A percentile compares a stretch with the other conserved stretches of the same genome.
Evolutionary conservation across 2,113 vertebrate genomes (phyloP).

Genomic region (Phaethon lepturus): DNA sequence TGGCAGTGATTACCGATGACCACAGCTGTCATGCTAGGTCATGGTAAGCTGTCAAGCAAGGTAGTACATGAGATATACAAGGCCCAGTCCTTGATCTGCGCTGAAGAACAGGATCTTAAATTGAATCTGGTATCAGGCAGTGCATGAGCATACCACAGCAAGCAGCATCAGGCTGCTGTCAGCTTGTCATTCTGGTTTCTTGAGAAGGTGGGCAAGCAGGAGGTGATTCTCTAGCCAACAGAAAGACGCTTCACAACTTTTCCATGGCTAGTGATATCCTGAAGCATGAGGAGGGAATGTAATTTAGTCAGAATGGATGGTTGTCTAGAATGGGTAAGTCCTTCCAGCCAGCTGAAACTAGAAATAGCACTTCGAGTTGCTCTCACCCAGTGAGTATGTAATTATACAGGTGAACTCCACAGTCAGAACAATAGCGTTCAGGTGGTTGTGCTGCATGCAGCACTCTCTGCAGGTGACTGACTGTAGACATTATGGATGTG

Average conservation of each 20-base stretch:
- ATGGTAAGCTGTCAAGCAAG: slow-evolving; percentile 69
- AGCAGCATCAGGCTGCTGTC: not conserved
- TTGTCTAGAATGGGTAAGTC: not conserved
- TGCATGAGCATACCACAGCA: not conserved
- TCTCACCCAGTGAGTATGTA: not conserved
- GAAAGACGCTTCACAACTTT: not conserved
- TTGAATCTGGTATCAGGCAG: not conserved
- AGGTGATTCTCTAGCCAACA: not conserved
- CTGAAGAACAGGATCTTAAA: slow-evolving; percentile 23
- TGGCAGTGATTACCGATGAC: slow-evolving; percentile 54
- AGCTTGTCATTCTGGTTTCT: not conserved
- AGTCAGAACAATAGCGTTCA: not conserved
- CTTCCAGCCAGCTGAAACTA: not conserved
- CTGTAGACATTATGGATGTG: not conserved
- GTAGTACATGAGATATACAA: slow-evolving; percentile 34
- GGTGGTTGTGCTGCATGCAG: not conserved
- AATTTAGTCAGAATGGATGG: not conserved
- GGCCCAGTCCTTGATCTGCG: slow-evolving; percentile 20
- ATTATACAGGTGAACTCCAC: not conserved
- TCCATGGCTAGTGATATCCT: not conserved
- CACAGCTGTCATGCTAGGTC: slow-evolving; percentile 74
- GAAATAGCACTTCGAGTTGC: not conserved
- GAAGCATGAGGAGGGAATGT: not conserved
- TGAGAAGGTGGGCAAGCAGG: not conserved
- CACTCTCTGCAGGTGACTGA: not conserved